Evolutionary conservation across 1,140 invertebrate species (phyloP).

Genomic region (Euglossa dilemma): DNA sequence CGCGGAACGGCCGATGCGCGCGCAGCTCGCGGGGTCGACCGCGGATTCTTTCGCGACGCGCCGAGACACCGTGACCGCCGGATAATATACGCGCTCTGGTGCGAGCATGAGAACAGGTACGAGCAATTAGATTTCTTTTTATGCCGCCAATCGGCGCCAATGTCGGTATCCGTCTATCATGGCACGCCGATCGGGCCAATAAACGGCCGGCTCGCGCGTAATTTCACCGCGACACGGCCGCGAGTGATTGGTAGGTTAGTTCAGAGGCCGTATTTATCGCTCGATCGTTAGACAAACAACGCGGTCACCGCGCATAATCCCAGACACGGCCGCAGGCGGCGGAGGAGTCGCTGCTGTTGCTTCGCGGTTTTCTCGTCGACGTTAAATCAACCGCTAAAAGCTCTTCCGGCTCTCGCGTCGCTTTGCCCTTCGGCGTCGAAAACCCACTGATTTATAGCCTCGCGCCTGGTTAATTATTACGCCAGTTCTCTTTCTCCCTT

Average conservation of each 20-base stretch:
- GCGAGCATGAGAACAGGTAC: conserved; percentile 18
- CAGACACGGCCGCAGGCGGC: neutral
- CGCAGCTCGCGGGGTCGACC: neutral
- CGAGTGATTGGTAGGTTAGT: conserved; percentile 24
- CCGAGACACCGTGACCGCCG: conserved; percentile 1
- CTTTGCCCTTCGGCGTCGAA: conserved; percentile 10
- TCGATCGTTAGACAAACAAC: conserved; percentile 59
- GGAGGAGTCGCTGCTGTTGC: neutral
- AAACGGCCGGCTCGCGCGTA: conserved; percentile 33
- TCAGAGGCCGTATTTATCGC: conserved; percentile 47
- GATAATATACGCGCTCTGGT: conserved; percentile 28
- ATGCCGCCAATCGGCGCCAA: conserved; percentile 46
- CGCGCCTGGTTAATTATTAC: conserved; percentile 32
- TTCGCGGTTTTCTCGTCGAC: conserved; percentile 9
- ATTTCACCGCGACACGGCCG: conserved; percentile 30
- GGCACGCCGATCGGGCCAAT: conserved; percentile 42
- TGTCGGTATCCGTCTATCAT: conserved; percentile 37
- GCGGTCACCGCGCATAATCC: conserved; percentile 52
- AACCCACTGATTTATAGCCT: conserved; percentile 14
- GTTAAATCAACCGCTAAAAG: conserved; percentile 27
- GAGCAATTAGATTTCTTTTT: conserved; percentile 51
- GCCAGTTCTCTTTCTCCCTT: neutral
- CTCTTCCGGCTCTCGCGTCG: conserved; percentile 29
- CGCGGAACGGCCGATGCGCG: neutral
- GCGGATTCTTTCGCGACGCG: neutral